A percentile compares a stretch with the other conserved stretches of the same genome.
phyloP scores from a whole-genome alignment of 2,797 vertebrate genomes.

The Spondyliosoma cantharus region DNA sequence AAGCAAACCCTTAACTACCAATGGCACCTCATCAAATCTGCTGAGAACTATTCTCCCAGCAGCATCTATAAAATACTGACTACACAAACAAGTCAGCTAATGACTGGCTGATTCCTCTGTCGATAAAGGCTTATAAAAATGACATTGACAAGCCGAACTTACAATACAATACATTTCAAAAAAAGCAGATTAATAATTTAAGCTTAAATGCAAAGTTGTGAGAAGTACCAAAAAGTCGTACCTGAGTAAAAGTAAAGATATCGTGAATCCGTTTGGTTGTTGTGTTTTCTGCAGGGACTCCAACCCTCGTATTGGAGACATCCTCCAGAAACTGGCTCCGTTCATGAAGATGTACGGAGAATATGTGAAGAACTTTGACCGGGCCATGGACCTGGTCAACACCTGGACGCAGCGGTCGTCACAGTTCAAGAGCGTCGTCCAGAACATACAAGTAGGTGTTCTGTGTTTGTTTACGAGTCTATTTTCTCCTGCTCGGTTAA shows the following conservation, averaged over 20 bases:
- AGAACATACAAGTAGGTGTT: slow-evolving; percentile 91
- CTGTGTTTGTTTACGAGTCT: not conserved
- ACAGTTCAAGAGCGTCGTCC: slow-evolving; percentile 91
- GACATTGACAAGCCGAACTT: not conserved
- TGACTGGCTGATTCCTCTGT: not conserved
- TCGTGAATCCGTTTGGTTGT: not conserved
- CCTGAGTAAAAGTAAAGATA: too few species aligned
- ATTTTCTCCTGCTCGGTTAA: not conserved
- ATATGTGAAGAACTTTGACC: slow-evolving; percentile 98
- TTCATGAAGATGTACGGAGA: slow-evolving; percentile 99
- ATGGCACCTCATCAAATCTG: not conserved
- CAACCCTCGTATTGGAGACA: slow-evolving; percentile 96
- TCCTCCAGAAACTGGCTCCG: slow-evolving; percentile 96
- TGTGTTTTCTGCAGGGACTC: slow-evolving; percentile 82
- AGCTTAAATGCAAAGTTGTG: too few species aligned
- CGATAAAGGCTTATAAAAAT: not conserved
- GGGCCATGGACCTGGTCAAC: slow-evolving; percentile 95
- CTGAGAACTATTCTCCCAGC: slow-evolving; percentile 10
- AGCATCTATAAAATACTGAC: not conserved
- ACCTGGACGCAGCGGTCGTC: slow-evolving; percentile 92
- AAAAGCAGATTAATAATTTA: too few species aligned
- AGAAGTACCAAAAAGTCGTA: too few species aligned
- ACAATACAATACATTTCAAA: too few species aligned
- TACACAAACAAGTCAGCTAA: not conserved
- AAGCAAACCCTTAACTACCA: slow-evolving; percentile 1